Percentiles rank a stretch among this genome's conserved stretches.
These are phyloP conservation scores for Callyntrura sp. DNA, from an alignment of 2,888 invertebrate genomes.

Conservation along the genomic window DNA sequence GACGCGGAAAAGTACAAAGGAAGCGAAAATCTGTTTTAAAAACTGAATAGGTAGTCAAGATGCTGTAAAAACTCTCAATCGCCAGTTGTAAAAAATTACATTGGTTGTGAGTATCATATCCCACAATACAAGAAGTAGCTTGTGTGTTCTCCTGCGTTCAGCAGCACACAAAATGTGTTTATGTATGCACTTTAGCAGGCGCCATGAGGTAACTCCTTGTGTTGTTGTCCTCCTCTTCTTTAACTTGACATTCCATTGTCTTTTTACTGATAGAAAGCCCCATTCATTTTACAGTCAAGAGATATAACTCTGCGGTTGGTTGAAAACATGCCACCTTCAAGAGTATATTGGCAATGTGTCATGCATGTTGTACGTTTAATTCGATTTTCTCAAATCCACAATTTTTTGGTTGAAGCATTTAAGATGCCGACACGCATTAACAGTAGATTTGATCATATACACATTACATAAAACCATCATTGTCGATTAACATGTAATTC, in stretches of 20 bases:
- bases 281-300: constrained; percentile 5
- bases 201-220: not conserved
- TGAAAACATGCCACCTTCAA: not conserved
- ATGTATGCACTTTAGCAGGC: constrained; percentile 2
- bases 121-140: not conserved
- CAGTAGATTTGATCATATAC: no score
- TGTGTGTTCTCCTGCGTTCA: not conserved
- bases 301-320: not conserved
- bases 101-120: not conserved
- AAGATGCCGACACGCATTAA: no score
- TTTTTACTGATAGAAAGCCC: not conserved
- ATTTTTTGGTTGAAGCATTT: no score
- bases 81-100: not conserved
- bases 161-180: not conserved
- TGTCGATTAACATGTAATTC: no score
- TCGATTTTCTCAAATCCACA: no score
- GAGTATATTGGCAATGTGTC: no score
- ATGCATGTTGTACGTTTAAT: no score
- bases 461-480: no score
- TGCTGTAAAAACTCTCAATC: constrained; percentile 27
- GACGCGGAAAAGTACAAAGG: constrained; percentile 55
- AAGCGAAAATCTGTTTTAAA: constrained; percentile 37
- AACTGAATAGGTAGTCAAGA: constrained; percentile 60
- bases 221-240: not conserved
- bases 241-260: constrained; percentile 16